phyloP scores from a whole-genome alignment of 1,140 invertebrate genomes.

The Aphelinus atriplicis region DNA sequence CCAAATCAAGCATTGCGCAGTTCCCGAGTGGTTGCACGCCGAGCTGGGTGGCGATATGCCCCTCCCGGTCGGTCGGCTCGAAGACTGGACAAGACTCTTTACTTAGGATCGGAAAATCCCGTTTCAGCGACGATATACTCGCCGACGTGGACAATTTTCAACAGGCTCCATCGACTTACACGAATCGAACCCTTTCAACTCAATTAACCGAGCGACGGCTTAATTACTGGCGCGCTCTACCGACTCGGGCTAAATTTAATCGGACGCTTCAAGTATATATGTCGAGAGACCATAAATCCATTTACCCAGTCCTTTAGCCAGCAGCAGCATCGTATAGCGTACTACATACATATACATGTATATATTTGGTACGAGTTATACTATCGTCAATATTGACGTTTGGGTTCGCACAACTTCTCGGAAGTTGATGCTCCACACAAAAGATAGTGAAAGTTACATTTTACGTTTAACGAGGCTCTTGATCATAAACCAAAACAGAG shows the following conservation, averaged over 20 bases:
- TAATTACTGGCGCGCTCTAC: conserved; percentile 10
- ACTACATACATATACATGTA: too few species aligned
- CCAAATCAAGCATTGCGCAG: too few species aligned
- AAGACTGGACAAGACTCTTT: not conserved
- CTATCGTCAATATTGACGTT: conserved; percentile 7
- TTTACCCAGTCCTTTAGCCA: not conserved
- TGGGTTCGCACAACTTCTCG: not conserved
- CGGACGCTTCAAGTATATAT: not conserved
- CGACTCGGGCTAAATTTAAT: conserved; percentile 1
- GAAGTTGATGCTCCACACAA: not conserved
- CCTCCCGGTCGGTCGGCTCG: not conserved
- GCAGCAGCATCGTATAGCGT: too few species aligned
- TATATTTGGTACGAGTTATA: too few species aligned
- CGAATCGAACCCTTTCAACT: not conserved
- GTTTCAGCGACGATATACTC: too few species aligned
- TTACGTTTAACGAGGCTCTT: too few species aligned
- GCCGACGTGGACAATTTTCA: too few species aligned
- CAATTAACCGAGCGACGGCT: conserved; percentile 8
- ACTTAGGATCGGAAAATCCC: not conserved
- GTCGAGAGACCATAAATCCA: not conserved
- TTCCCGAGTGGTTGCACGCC: too few species aligned
- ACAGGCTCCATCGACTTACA: too few species aligned
- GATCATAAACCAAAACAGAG: too few species aligned
- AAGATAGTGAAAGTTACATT: too few species aligned
- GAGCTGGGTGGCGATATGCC: too few species aligned